phyloP scores from a whole-genome alignment of 2,797 vertebrate species.

The Pseudocheirus occidentalis region DNA sequence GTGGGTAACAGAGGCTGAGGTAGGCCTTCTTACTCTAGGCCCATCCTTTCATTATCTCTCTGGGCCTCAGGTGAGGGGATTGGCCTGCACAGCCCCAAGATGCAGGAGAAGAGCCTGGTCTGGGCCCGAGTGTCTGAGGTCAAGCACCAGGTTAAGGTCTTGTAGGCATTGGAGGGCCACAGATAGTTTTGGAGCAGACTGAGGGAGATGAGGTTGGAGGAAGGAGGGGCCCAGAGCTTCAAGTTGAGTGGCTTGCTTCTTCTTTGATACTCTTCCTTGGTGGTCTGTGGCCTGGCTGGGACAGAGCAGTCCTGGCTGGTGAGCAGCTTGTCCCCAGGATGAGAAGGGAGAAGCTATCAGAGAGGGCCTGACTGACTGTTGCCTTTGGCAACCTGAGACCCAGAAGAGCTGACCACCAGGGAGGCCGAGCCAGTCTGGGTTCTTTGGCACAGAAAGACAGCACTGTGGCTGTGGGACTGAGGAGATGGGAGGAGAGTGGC shows the following conservation, averaged over 20 bases:
- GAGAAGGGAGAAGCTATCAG: neutral
- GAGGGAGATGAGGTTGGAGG: neutral
- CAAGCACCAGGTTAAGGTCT: neutral
- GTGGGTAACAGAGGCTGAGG: too few relatives aligned
- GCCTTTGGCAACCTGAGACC: neutral
- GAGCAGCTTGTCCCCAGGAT: neutral
- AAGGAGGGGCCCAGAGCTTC: neutral
- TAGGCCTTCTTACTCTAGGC: too few relatives aligned
- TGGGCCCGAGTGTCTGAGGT: too few relatives aligned
- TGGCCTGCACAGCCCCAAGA: too few relatives aligned
- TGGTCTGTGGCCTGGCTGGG: neutral
- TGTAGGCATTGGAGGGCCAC: neutral
- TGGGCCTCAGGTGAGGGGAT: too few relatives aligned
- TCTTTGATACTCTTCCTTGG: neutral
- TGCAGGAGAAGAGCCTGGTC: too few relatives aligned
- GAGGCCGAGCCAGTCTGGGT: neutral
- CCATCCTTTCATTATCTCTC: too few relatives aligned
- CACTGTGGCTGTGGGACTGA: neutral
- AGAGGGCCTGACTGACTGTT: neutral
- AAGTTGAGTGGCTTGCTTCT: neutral
- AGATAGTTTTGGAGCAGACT: neutral
- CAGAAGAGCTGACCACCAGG: neutral
- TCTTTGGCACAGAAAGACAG: neutral
- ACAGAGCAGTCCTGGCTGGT: neutral
- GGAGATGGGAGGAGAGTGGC: neutral